Percentiles rank a stretch among this genome's conserved stretches.
Evolutionary conservation across 2,113 vertebrate species (phyloP).

Genomic region (Gnathonemus longibarbis): DNA sequence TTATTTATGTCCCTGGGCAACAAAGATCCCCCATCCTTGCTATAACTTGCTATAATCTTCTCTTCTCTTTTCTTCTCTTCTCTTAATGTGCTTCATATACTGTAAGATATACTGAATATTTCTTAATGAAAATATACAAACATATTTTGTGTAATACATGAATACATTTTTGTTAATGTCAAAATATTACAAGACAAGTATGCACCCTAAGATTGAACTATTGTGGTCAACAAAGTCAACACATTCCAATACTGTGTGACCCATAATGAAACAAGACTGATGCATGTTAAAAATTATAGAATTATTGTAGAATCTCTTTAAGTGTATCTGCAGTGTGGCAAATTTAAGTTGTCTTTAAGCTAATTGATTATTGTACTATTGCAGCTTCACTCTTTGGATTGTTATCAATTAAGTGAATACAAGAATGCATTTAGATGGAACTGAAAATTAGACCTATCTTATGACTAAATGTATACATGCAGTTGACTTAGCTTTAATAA

Average conservation of each 20-base stretch:
- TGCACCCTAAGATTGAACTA: neutral
- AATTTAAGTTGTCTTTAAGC: neutral
- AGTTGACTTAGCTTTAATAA: neutral
- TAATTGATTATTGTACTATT: neutral
- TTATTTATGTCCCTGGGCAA: neutral
- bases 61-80: neutral
- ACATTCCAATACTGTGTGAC: neutral
- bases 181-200: neutral
- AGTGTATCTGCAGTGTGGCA: neutral
- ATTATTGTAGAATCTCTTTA: neutral
- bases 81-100: neutral
- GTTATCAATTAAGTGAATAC: neutral
- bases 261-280: neutral
- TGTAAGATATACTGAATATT: neutral
- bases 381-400: neutral
- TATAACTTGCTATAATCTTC: too few relatives aligned
- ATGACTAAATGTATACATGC: neutral
- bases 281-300: neutral
- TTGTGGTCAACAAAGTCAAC: neutral
- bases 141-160: neutral
- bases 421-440: neutral
- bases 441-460: neutral
- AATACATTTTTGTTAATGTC: neutral
- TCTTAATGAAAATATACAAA: neutral
- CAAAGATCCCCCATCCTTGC: neutral